A percentile compares a stretch with the other conserved stretches of the same genome.
These are phyloP conservation scores for Rhizoglyphus robini DNA, from an alignment of 1,140 invertebrate genomes.

Conservation along the genomic window DNA sequence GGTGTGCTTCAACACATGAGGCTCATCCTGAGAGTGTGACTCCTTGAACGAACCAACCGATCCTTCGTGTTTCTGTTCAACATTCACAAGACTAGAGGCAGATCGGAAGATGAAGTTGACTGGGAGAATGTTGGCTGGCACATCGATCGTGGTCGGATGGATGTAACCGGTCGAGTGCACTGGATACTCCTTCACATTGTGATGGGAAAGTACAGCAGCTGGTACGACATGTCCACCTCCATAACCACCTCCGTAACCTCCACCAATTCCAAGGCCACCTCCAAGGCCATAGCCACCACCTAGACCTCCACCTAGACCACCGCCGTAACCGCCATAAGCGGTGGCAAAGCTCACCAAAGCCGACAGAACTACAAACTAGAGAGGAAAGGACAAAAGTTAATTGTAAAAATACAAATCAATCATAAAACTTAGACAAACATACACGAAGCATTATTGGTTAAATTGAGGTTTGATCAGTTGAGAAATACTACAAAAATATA, in stretches of 20 bases:
- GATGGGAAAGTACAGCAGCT: slow-evolving; percentile 5
- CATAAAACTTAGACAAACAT: no score
- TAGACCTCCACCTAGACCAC: neutral
- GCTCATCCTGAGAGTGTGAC: neutral
- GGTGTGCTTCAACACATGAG: slow-evolving; percentile 1
- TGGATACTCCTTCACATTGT: neutral
- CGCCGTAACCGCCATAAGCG: neutral
- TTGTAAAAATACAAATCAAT: no score
- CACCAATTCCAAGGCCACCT: neutral
- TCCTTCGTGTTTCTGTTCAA: slow-evolving; percentile 3
- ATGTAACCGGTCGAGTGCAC: slow-evolving; percentile 9
- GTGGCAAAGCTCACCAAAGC: no score
- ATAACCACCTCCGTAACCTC: no score
- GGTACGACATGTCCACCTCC: neutral
- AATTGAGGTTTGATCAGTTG: no score
- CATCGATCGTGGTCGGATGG: neutral
- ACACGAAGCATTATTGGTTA: no score
- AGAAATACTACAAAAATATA: no score
- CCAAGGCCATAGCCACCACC: neutral
- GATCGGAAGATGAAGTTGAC: slow-evolving; percentile 16
- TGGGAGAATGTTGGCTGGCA: slow-evolving; percentile 11
- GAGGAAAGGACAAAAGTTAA: no score
- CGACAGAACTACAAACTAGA: no score
- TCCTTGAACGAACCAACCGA: neutral
- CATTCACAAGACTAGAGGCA: neutral